A percentile compares a stretch with the other conserved stretches of the same genome.
These are phyloP conservation scores for Bicyclus anynana DNA, from an alignment of 1,140 invertebrate genomes.

Conservation along the genomic window DNA sequence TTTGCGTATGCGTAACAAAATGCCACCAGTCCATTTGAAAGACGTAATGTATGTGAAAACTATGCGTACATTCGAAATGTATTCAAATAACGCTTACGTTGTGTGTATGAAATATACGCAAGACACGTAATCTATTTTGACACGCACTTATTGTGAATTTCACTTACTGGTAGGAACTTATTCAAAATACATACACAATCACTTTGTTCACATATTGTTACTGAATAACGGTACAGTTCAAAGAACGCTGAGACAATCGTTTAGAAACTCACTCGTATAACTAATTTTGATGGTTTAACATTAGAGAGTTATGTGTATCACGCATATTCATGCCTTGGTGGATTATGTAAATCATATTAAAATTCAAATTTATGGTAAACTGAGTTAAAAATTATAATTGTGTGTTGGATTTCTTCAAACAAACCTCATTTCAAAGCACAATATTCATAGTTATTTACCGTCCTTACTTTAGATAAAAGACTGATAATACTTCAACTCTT, in stretches of 20 bases:
- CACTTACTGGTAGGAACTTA: neutral
- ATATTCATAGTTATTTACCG: too few species aligned
- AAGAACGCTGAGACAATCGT: neutral
- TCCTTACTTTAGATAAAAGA: too few species aligned
- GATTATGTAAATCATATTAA: neutral
- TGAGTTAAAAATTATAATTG: too few species aligned
- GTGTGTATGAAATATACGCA: constrained; percentile 7
- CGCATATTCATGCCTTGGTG: neutral
- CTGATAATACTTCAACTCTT: too few species aligned
- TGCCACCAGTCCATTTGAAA: neutral
- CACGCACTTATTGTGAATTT: constrained; percentile 4
- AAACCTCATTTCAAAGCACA: too few species aligned
- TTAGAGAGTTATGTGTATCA: neutral
- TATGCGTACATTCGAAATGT: neutral
- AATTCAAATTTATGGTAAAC: too few species aligned
- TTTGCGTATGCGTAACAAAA: neutral
- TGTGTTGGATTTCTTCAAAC: too few species aligned
- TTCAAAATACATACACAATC: too few species aligned
- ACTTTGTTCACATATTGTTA: neutral
- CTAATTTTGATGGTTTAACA: neutral
- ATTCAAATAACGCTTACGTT: neutral
- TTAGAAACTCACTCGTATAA: neutral
- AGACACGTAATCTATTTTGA: constrained; percentile 1
- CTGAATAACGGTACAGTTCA: neutral
- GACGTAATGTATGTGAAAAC: neutral